These are phyloP conservation scores for Cheilosia pagana DNA, from an alignment of 2,888 invertebrate genomes.

Conservation along the genomic window DNA sequence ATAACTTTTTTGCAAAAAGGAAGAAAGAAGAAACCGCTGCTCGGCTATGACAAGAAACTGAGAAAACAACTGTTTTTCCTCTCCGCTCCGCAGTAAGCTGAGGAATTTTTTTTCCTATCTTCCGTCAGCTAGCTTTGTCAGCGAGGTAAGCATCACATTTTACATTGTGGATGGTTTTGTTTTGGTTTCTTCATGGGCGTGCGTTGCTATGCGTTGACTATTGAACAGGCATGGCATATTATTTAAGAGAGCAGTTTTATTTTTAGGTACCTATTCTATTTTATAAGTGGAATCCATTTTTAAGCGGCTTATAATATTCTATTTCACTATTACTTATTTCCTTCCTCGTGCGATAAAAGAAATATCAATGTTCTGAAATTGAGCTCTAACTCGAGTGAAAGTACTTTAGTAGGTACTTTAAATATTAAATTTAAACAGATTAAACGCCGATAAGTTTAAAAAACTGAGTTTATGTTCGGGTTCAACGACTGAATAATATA, in stretches of 20 bases:
- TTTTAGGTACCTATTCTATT: too few species aligned
- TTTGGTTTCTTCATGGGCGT: not conserved
- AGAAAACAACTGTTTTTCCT: slow-evolving; percentile 73
- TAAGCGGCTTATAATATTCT: too few species aligned
- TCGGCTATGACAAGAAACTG: slow-evolving; percentile 68
- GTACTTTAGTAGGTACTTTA: too few species aligned
- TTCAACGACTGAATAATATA: too few species aligned
- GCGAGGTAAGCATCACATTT: slow-evolving; percentile 37
- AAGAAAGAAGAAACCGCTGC: slow-evolving; percentile 75
- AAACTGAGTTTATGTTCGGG: too few species aligned
- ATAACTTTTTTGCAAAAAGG: slow-evolving; percentile 57
- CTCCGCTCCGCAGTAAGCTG: slow-evolving; percentile 31
- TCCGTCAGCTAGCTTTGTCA: slow-evolving; percentile 37
- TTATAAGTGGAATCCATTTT: too few species aligned
- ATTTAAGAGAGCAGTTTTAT: not conserved
- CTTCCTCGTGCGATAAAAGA: too few species aligned
- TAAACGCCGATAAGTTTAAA: too few species aligned
- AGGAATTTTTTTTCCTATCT: slow-evolving; percentile 23
- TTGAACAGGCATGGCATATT: slow-evolving; percentile 18
- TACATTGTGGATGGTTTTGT: slow-evolving; percentile 36
- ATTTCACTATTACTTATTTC: too few species aligned
- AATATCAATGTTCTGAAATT: too few species aligned
- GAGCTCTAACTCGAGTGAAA: too few species aligned
- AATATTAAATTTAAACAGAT: too few species aligned
- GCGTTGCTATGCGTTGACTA: slow-evolving; percentile 11